A percentile compares a stretch with the other conserved stretches of the same genome.
Evolutionary conservation across 2,113 vertebrate species (phyloP).

Genomic region (Cinclus cinclus): DNA sequence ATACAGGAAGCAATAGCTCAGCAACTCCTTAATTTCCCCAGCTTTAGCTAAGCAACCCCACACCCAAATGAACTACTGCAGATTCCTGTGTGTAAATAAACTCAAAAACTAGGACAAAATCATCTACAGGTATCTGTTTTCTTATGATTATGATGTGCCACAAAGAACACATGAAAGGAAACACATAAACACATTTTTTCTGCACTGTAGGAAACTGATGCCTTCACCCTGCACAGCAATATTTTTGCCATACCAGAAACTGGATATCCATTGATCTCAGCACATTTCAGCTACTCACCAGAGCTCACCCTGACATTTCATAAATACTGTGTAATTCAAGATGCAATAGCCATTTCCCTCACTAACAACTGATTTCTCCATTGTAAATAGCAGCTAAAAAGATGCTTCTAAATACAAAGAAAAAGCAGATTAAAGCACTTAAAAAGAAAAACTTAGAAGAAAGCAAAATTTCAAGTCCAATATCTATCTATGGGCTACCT

Average conservation of each 20-base stretch:
- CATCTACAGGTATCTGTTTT: background rate
- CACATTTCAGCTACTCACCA: slow-evolving; percentile 8
- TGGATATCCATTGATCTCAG: background rate
- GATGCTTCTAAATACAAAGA: background rate
- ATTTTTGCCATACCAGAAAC: background rate
- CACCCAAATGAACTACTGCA: background rate
- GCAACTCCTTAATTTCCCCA: background rate
- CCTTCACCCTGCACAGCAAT: background rate
- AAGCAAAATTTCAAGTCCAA: background rate
- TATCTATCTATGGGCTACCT: background rate
- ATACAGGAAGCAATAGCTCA: background rate
- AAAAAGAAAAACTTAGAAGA: background rate
- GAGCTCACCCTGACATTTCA: background rate
- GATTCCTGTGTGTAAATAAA: background rate
- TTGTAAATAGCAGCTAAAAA: background rate
- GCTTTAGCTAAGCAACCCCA: background rate
- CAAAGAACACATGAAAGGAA: background rate
- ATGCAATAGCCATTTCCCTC: background rate
- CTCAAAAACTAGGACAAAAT: background rate
- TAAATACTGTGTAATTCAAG: slow-evolving; percentile 13
- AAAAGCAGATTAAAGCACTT: background rate
- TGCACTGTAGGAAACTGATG: background rate
- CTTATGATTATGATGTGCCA: background rate
- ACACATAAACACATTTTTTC: background rate
- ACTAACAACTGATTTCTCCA: background rate